phyloP scores from a whole-genome alignment of 2,797 vertebrate species.

The Brachyalestes nurse region DNA sequence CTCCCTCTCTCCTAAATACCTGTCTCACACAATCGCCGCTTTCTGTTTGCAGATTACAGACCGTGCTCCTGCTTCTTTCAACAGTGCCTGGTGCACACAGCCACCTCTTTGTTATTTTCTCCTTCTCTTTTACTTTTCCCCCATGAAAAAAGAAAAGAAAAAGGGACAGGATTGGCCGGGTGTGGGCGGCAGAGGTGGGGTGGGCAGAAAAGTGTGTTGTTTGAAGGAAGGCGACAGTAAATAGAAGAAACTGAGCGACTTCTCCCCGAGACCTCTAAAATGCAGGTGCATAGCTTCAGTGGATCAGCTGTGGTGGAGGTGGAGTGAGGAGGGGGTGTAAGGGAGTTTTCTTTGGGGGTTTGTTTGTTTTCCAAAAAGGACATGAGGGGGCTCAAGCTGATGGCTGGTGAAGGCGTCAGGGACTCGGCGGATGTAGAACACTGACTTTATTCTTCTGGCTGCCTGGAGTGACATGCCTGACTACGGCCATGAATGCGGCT shows the following conservation, averaged over 20 bases:
- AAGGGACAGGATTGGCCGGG: slow-evolving; percentile 28
- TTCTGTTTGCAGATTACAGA: slow-evolving; percentile 53
- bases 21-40: slow-evolving; percentile 63
- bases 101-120: slow-evolving; percentile 53
- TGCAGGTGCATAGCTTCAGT: slow-evolving; percentile 65
- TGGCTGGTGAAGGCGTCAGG: slow-evolving; percentile 49
- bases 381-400: slow-evolving; percentile 52
- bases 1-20: slow-evolving; percentile 68
- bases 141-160: slow-evolving; percentile 29
- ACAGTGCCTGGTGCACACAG: slow-evolving; percentile 51
- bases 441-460: slow-evolving; percentile 64
- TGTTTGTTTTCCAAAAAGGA: slow-evolving; percentile 59
- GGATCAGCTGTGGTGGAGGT: slow-evolving; percentile 27
- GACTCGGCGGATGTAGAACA: slow-evolving; percentile 61
- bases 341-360: slow-evolving; percentile 51
- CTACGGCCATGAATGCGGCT: slow-evolving; percentile 64
- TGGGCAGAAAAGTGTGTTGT: slow-evolving; percentile 26
- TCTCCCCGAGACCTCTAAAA: slow-evolving; percentile 48
- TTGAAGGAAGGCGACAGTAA: slow-evolving; percentile 32
- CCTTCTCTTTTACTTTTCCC: slow-evolving; percentile 20
- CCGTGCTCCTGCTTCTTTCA: slow-evolving; percentile 57
- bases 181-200: slow-evolving; percentile 23
- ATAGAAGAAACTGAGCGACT: slow-evolving; percentile 49
- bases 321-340: not conserved
- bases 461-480: slow-evolving; percentile 58